Base-by-base conservation (phyloP, 2,888 invertebrate species). In the Dicyrtomina minuta region DNA sequence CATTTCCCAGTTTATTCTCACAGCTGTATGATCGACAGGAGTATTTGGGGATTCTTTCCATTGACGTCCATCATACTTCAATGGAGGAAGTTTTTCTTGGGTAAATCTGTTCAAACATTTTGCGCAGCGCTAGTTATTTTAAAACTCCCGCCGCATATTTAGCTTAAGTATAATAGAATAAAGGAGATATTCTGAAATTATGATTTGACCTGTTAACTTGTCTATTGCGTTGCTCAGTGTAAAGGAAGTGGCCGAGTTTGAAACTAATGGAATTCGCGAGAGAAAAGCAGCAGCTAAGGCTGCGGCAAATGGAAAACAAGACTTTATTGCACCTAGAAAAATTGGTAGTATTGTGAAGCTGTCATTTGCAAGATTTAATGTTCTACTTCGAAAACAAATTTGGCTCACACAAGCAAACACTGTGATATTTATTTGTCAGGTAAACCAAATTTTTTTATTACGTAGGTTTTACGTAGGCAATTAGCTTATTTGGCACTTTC, bases 11-110 rank as follows among this genome's bases (percentile, higher is more conserved):
- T 24, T 17, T 71, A 6, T 71, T 71, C 56, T 24, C 39, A n/a
- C 67, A 71, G 26, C 33, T 71, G 2, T 67, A 58, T 26, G 46
- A 58, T 17, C 61, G 53, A 13, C 61, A 71, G 51, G 70, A 71
- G 0, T 64, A n/a, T 2, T 33, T 71, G 3, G 67, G 67, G 15
- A 59, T 71, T 20, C 15, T 49, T 13, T 43, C 67, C 17, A 43
- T 71, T 20, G 66, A 71, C 20, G 58, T 68, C 12, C 66, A 68
- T 27, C 67, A 55, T 33, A 66, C 66, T 1, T 49, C 70, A 1
- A 64, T 71, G 8, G 70, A 71, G 43, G 70, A 71, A 39, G 43
- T 71, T 2, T 71, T 67, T 24, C 56, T 62, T 39, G 66, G 66
- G 70, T 70, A n/a, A n/a, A n/a, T n/a, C n/a, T n/a, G n/a, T n/a